Percentiles rank a stretch among this genome's conserved stretches.
Evolutionary conservation across 1,140 invertebrate genomes (phyloP).

Genomic region (Brachionus rotundiformis): DNA sequence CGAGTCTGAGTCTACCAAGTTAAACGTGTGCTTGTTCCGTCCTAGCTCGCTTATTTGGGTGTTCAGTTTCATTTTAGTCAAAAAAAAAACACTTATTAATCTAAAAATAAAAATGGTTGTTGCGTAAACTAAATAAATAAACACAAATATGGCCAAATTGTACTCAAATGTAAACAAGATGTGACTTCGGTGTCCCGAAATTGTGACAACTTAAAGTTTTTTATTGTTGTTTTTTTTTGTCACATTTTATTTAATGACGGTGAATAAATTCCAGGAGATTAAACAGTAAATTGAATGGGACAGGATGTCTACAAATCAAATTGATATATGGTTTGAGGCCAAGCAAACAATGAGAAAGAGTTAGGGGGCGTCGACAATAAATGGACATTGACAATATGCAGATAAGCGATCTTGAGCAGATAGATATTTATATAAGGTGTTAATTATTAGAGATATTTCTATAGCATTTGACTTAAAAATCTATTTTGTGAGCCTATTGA

Average conservation of each 20-base stretch:
- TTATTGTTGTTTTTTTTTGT: background rate
- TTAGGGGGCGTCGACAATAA: background rate
- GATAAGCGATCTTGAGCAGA: background rate
- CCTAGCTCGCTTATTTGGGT: background rate
- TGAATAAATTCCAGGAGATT: constrained; percentile 10
- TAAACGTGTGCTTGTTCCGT: background rate
- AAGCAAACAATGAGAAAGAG: background rate
- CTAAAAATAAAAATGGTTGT: background rate
- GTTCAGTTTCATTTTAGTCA: constrained; percentile 13
- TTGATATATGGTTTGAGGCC: background rate
- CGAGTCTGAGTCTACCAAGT: background rate
- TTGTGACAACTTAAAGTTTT: background rate
- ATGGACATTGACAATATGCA: background rate
- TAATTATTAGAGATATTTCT: constrained; percentile 35
- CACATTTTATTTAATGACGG: constrained; percentile 7
- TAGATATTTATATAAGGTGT: constrained; percentile 30
- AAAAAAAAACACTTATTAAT: background rate
- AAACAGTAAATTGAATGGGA: constrained; percentile 14
- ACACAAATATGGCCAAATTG: background rate
- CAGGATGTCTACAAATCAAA: background rate
- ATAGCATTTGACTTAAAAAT: background rate
- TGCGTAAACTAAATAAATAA: background rate
- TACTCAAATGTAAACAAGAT: constrained; percentile 15
- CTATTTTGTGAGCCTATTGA: background rate
- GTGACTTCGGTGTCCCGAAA: background rate